Base-by-base conservation (phyloP, 1,140 invertebrate genomes). In the Lordiphosa clarofinis region DNA sequence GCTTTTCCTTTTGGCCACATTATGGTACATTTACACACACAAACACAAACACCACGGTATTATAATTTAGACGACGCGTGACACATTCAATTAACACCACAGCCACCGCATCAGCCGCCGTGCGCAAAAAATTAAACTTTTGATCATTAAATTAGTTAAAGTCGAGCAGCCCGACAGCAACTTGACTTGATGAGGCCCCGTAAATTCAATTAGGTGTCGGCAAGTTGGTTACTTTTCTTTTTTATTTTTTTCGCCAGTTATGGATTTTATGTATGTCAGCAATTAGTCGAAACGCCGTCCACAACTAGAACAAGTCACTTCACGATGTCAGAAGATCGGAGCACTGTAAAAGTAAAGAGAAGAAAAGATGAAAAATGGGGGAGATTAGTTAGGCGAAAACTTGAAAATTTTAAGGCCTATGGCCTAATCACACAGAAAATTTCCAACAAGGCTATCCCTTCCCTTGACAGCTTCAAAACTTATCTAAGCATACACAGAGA, bases 191-290 rank as follows among this genome's bases (percentile, higher is more conserved):
- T 53, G 61, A 39, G 38, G 40, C 44, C 36, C 49, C 53, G 55
- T 63, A 73, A 75, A 63, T 62, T 81, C 50, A 81, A 81, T 81
- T 81, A 78, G 53, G 42, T 42, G 67, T 63, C 56, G 73, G 49
- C 58, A 5, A 5, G 4, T 24, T 24, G 53, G 57, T 67, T 42
- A 38, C 54, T 59, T 21, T 21, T 44, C 40, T 55, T 21, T 44
- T 46, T 55, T 55, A 38, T 48, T 60, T 54, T 3, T 58, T 50
- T 11, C 35, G 49, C 37, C 59, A 79, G 59, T 70, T 82, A 64
- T 52, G 40, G 43, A 70, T 59, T 68, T 76, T 72, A 67, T 67
- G 46, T 76, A 53, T 82, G 72, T 81, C 78, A 68, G 56, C 76
- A 82, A 72, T 81, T 82, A 72, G 67, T 68, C 52, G 46, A 36